Evolutionary conservation across 1,140 invertebrate species (phyloP).

Genomic region (Battus philenor): DNA sequence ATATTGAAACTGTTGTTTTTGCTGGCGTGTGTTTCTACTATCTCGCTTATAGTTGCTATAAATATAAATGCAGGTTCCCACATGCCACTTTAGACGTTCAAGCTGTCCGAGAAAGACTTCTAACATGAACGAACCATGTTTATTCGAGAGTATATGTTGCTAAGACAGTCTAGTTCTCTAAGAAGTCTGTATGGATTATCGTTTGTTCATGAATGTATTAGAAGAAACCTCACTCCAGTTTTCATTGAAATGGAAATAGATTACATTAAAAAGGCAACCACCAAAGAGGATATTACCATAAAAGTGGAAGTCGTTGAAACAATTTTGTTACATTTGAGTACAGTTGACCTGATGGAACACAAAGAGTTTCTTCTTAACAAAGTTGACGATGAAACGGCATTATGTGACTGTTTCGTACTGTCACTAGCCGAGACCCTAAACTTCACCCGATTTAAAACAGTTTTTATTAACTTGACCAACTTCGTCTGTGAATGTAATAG

Average conservation of each 20-base stretch:
- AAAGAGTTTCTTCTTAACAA: constrained; percentile 30
- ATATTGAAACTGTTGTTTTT: constrained; percentile 31
- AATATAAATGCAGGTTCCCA: constrained; percentile 30
- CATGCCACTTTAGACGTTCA: constrained; percentile 22
- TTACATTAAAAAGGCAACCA: constrained; percentile 24
- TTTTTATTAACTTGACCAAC: constrained; percentile 48
- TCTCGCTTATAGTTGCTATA: constrained; percentile 34
- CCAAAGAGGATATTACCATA: constrained; percentile 19
- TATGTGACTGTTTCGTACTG: constrained; percentile 47
- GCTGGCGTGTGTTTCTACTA: constrained; percentile 44
- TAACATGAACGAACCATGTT: constrained; percentile 28
- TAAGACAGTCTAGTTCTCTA: constrained; percentile 24
- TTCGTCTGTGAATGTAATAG: constrained; percentile 34
- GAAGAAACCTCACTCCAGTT: constrained; percentile 30
- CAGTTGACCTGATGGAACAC: constrained; percentile 28
- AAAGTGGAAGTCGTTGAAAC: constrained; percentile 34
- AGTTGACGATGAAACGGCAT: constrained; percentile 7
- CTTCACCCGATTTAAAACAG: constrained; percentile 48
- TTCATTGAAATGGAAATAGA: constrained; percentile 49
- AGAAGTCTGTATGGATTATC: constrained; percentile 33
- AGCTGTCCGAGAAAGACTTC: too few species aligned
- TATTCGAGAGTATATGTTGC: constrained; percentile 42
- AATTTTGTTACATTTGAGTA: constrained; percentile 43
- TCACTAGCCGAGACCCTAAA: constrained; percentile 49
- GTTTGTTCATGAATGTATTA: constrained; percentile 39